Conservation (phyloP, 2,888 invertebrate species). For the Eledone cirrhosa region DNA sequence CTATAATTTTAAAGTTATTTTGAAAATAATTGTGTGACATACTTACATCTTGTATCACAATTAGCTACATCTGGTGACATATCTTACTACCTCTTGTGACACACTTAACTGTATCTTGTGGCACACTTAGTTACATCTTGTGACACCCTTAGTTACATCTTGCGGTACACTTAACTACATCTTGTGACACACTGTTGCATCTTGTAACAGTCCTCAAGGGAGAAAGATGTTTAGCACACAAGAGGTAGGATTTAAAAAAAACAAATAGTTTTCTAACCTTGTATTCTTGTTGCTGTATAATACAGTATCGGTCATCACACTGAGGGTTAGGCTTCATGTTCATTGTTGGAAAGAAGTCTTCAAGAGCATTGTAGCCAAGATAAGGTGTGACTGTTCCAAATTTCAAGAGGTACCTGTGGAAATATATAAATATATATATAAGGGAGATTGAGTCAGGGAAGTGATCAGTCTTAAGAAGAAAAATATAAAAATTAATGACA, state of each 20-base stretch:
- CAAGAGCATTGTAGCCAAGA: slow-evolving; percentile 94
- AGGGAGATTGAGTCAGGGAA: not conserved
- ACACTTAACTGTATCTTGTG: no score
- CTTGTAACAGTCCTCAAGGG: not conserved
- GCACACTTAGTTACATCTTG: no score
- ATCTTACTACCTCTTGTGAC: no score
- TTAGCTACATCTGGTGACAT: not conserved
- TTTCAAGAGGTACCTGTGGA: slow-evolving; percentile 80
- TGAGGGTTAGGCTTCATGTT: slow-evolving; percentile 87
- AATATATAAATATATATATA: slow-evolving; percentile 8
- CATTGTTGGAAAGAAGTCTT: slow-evolving; percentile 97
- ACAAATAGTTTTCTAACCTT: slow-evolving; percentile 48
- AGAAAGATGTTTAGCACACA: no score
- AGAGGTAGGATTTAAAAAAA: no score
- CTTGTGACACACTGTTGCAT: not conserved
- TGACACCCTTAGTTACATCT: no score
- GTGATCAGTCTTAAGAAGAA: no score
- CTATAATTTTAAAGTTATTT: no score
- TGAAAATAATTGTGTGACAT: not conserved
- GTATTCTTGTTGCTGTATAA: slow-evolving; percentile 67
- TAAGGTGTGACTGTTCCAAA: slow-evolving; percentile 94
- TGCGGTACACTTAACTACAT: not conserved
- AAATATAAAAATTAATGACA: no score
- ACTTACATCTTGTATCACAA: not conserved
- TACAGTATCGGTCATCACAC: slow-evolving; percentile 86